Evolutionary conservation across 2,888 invertebrate genomes (phyloP).

Genomic region (Dryadula phaetusa): DNA sequence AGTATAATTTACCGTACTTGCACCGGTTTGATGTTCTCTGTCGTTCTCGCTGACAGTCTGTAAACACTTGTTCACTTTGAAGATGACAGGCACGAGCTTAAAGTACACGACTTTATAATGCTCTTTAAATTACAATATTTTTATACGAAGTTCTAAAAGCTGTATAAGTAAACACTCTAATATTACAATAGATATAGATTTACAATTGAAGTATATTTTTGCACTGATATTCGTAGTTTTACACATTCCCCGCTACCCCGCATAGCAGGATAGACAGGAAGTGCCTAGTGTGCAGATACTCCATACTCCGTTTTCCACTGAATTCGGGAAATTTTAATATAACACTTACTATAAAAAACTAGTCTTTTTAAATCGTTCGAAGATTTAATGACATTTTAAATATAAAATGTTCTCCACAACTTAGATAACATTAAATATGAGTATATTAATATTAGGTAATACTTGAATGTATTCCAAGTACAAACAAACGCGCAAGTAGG

Average conservation of each 20-base stretch:
- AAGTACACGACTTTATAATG: too few relatives aligned
- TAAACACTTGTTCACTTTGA: neutral
- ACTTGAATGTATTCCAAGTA: neutral
- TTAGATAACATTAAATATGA: neutral
- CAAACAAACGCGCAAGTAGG: constrained; percentile 9
- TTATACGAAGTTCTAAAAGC: neutral
- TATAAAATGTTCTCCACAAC: too few relatives aligned
- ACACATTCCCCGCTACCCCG: too few relatives aligned
- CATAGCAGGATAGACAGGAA: too few relatives aligned
- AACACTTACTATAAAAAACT: too few relatives aligned
- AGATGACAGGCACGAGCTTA: neutral
- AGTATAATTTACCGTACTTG: neutral
- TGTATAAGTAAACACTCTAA: too few relatives aligned
- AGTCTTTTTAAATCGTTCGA: too few relatives aligned
- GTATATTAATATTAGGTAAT: neutral
- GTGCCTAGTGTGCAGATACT: too few relatives aligned
- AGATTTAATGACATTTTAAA: too few relatives aligned
- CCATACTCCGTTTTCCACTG: too few relatives aligned
- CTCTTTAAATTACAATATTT: neutral
- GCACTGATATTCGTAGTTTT: too few relatives aligned
- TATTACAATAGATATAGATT: neutral
- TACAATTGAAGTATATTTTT: neutral
- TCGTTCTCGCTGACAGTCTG: neutral
- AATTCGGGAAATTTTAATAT: too few relatives aligned
- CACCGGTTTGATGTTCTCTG: neutral